Conservation (phyloP, 2,888 invertebrate species). For the Zaprionus obscuricornis region DNA sequence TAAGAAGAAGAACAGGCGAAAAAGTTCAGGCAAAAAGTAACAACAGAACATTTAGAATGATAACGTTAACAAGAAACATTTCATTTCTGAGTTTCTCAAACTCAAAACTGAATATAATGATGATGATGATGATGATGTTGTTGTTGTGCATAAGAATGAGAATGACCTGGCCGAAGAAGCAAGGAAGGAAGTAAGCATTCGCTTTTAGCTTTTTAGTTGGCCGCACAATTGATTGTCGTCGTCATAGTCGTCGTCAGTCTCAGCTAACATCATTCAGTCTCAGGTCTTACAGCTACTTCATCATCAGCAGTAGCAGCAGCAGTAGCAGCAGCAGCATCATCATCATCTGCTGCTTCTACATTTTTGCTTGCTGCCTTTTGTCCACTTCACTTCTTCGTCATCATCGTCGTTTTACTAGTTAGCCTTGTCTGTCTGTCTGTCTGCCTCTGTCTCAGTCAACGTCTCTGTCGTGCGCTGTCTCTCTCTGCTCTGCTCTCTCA, state of each 20-base stretch:
- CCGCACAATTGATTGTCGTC: slow-evolving; percentile 62
- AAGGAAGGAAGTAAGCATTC: slow-evolving; percentile 31
- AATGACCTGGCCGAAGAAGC: slow-evolving; percentile 21
- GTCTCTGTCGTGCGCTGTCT: slow-evolving; percentile 3
- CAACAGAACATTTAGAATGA: too few species aligned
- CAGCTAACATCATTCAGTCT: background rate
- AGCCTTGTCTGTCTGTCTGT: slow-evolving; percentile 10
- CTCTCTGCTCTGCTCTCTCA: slow-evolving; percentile 1
- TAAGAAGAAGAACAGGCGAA: too few species aligned
- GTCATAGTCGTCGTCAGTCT: background rate
- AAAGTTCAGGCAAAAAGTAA: too few species aligned
- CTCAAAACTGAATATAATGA: background rate
- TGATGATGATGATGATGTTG: background rate
- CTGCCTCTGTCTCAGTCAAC: too few species aligned
- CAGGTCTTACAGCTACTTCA: background rate
- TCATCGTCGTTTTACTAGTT: slow-evolving; percentile 28
- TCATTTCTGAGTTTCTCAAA: too few species aligned
- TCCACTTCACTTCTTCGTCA: background rate
- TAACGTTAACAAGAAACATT: too few species aligned
- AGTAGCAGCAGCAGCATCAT: too few species aligned
- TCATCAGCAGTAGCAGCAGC: too few species aligned
- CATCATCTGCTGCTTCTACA: background rate
- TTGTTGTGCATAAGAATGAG: too few species aligned
- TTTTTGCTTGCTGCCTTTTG: too few species aligned
- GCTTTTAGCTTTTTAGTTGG: slow-evolving; percentile 61